Base-by-base conservation (phyloP, 2,113 vertebrate genomes). In the Microcebus jonahi region DNA sequence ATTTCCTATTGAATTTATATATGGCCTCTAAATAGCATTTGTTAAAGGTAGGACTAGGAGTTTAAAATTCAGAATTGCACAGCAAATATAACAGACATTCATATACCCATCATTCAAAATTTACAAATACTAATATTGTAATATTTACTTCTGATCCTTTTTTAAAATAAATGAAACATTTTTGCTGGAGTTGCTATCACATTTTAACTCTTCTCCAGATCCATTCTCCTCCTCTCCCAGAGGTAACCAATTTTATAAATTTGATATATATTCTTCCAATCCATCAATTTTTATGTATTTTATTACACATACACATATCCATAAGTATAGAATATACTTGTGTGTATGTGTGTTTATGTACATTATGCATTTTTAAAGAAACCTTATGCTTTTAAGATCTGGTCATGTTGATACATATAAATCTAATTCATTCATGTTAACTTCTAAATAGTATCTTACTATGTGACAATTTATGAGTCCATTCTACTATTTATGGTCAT, bases 351-450 rank as follows among this genome's bases (percentile, higher is more conserved):
- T 70, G 68, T n/a, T 1, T 61, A 23, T 61, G 9, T 61, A 61
- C 9, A 25, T 61, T 39, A 4, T 39, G 87, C 31, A 57, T 39
- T 95, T 59, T 10, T 65, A 83, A 73, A 88, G 63, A 70, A 42
- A 91, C 31, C 23, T 73, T 57, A 67, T 59, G 31, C 59, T 89
- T 89, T 36, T 53, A 80, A 81, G 79, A 77, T 70, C n/a, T 36
- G 53, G 11, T 70, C 53, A 61, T 45, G 48, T 81, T 65, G 12
- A 87, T 73, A 89, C 15, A 80, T 36, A 77, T 73, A 92, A 55
- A 92, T 82, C 34, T 76, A 95, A 81, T 21, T n/a, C 12, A 89
- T 84, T 92, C 13, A 73, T 48, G 53, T 57, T 96, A 89, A 88
- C 48, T 79, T 89, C 36, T 92, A 95, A 75, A 68, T 82, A 94